Conservation (phyloP, 2,888 invertebrate species). For the Polymixis lichenea region DNA sequence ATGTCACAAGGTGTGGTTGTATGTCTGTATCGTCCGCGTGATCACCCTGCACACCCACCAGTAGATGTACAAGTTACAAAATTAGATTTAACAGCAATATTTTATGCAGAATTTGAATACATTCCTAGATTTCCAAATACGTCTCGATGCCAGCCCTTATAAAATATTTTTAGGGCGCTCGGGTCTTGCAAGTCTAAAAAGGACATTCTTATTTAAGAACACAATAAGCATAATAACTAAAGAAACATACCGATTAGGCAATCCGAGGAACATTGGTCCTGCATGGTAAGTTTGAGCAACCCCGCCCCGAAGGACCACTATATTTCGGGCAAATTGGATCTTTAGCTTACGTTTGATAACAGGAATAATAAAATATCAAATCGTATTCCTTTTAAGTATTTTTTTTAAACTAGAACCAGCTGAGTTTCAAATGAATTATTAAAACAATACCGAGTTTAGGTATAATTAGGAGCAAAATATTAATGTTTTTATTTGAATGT, state of each 20-base stretch:
- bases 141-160: neutral
- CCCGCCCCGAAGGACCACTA: neutral
- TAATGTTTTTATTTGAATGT: constrained; percentile 35
- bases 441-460: neutral
- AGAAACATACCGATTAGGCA: neutral
- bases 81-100: constrained; percentile 42
- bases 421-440: neutral
- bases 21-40: constrained; percentile 76
- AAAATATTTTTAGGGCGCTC: neutral
- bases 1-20: constrained; percentile 81
- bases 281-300: neutral
- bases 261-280: neutral
- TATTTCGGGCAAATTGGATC: neutral
- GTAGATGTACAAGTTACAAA: constrained; percentile 63
- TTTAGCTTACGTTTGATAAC: neutral
- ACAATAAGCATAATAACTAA: neutral
- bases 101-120: neutral
- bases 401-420: neutral
- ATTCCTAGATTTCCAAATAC: neutral
- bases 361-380: constrained; percentile 1
- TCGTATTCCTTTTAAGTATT: neutral
- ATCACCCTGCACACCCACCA: constrained; percentile 79
- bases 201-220: neutral
- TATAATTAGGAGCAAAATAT: constrained; percentile 33
- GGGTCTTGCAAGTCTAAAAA: neutral